These are phyloP conservation scores for Dendrolimus pini DNA, from an alignment of 2,888 invertebrate genomes.

Conservation along the genomic window DNA sequence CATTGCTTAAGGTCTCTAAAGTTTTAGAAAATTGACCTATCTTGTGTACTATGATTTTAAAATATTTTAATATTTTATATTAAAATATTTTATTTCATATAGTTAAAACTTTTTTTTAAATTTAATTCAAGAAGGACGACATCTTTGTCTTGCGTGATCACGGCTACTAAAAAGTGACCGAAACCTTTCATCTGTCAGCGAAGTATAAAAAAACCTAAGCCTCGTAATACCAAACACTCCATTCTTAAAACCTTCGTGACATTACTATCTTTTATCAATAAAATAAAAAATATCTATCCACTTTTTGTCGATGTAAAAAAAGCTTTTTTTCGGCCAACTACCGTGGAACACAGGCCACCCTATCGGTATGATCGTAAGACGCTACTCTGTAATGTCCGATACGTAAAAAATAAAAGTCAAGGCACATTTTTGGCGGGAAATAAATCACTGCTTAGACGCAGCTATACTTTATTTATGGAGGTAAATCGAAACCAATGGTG, in stretches of 20 bases:
- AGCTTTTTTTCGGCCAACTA: conserved; percentile 58
- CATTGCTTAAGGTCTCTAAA: no score
- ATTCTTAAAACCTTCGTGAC: conserved; percentile 30
- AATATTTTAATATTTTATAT: no score
- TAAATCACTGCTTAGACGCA: conserved; percentile 68
- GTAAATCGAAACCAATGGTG: conserved; percentile 18
- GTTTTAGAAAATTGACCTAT: no score
- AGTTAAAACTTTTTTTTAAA: no score
- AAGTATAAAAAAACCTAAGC: conserved; percentile 3
- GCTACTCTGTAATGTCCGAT: conserved; percentile 68
- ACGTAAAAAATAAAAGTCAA: conserved; percentile 49
- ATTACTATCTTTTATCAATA: conserved; percentile 50
- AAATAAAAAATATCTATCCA: conserved; percentile 40
- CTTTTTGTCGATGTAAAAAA: conserved; percentile 50
- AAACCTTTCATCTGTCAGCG: background rate
- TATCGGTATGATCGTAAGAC: conserved; percentile 68
- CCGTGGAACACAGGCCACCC: conserved; percentile 64
- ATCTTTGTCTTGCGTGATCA: no score
- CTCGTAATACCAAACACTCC: conserved; percentile 10
- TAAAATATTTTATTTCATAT: no score
- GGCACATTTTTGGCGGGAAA: conserved; percentile 73
- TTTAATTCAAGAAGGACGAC: no score
- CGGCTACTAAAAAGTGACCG: no score
- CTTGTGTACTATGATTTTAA: no score
- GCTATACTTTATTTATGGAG: conserved; percentile 70